Percentiles rank a stretch among this genome's conserved stretches.
Evolutionary conservation across 2,797 vertebrate genomes (phyloP).

Genomic region (Phataginus tetradactyla): DNA sequence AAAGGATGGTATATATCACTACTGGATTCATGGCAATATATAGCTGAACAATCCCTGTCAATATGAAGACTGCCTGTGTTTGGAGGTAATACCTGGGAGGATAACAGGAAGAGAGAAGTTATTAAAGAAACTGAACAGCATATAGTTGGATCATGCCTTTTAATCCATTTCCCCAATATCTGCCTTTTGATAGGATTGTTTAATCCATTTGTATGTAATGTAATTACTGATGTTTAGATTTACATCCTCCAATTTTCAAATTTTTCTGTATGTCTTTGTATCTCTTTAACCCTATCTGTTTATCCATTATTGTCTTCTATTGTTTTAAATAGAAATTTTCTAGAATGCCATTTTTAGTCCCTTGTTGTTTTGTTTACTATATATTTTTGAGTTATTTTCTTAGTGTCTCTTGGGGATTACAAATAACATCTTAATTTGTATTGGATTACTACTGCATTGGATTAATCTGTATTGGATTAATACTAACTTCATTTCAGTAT

Average conservation of each 20-base stretch:
- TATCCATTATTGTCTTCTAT: background rate
- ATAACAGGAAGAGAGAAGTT: background rate
- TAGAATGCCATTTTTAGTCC: background rate
- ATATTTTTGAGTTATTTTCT: background rate
- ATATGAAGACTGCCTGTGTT: slow-evolving; percentile 89
- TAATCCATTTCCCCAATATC: background rate
- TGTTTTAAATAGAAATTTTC: background rate
- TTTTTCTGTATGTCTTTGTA: background rate
- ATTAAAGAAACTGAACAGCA: background rate
- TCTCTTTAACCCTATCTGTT: background rate
- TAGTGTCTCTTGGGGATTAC: background rate
- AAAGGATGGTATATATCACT: slow-evolving; percentile 41
- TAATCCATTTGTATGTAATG: background rate
- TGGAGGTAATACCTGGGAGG: slow-evolving; percentile 89
- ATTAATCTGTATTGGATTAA: background rate
- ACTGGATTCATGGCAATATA: slow-evolving; percentile 86
- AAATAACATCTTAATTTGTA: background rate
- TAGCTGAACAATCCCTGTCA: slow-evolving; percentile 87
- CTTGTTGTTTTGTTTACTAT: background rate
- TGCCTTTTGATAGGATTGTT: background rate
- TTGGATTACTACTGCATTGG: too few relatives aligned
- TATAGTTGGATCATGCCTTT: background rate
- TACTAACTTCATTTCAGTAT: background rate
- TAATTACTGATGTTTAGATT: background rate
- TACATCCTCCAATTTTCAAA: background rate